Evolutionary conservation across 2,888 invertebrate species (phyloP), one percentile per base, ranked within the genome.

Genomic region (Drosophila fungiperda): DNA sequence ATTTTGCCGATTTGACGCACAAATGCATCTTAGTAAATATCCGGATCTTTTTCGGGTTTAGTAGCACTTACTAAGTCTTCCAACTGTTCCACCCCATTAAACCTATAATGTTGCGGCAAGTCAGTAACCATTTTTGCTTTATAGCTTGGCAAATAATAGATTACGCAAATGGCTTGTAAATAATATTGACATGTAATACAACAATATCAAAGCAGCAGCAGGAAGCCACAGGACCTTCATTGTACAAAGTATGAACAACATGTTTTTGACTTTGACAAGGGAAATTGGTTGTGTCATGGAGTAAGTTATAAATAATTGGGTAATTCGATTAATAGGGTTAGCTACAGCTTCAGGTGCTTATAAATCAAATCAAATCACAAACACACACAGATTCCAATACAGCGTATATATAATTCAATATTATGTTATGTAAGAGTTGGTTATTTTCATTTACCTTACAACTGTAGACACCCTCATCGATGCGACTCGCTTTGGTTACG

Each of bases 391-490:
- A 33, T 29, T 26, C 1, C 4, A 11, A 8, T 38, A 54, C 11
- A 11, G 12, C 0, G 42, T 12, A 20, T 20, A 12, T 26, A 38
- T 40, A 20, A 1, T 4, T 32, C 8, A 23, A 23, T 8, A 15
- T 15, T 45, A 23, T 15, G 4, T 45, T 15, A 45, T 23, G 8
- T 1, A 15, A 1, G 15, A 15, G 8, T 23, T 23, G 15, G 7
- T 7, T 15, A 23, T 3, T 20, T 20, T 9, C 15, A 73, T 68
- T 72, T 20, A 93, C 96, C 89, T 96, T 96, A 91, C 98, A 97
- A 4, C 96, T 96, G 94, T 97, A 97, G 67, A 95, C 94, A 23
- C 97, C 97, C 29, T 95, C 95, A 89, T 98, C 97, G 40, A 95
- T 94, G 29, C 94, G 93, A 70, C 95, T 95, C 0, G 96, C 96